phyloP scores from a whole-genome alignment of 2,888 invertebrate genomes.

The Caenorhabditis afra region DNA sequence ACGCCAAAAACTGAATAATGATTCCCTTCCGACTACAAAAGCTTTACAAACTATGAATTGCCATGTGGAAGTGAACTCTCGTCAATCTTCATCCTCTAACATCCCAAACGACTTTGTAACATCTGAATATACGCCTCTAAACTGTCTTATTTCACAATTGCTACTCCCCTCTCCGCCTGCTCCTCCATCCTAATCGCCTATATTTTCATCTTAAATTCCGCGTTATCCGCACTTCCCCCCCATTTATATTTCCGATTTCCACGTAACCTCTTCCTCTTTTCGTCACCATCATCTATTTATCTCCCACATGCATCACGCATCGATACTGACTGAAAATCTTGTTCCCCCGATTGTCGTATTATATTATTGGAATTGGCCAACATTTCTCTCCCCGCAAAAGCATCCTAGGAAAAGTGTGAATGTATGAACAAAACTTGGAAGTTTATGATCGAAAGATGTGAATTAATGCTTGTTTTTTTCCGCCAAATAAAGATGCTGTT shows the following conservation, averaged over 20 bases:
- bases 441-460: slow-evolving; percentile 30
- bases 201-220: neutral
- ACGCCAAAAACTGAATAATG: slow-evolving; percentile 23
- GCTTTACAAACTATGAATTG: slow-evolving; percentile 36
- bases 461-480: slow-evolving; percentile 12
- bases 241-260: neutral
- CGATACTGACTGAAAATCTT: too few species aligned
- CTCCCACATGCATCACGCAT: neutral
- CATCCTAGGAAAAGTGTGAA: slow-evolving; percentile 30
- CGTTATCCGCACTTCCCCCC: neutral
- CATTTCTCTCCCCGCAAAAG: slow-evolving; percentile 14
- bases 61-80: slow-evolving; percentile 30
- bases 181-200: neutral
- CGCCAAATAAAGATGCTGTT: slow-evolving; percentile 23
- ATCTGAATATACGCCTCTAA: neutral
- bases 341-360: neutral
- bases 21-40: slow-evolving; percentile 13
- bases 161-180: neutral
- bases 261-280: too few species aligned
- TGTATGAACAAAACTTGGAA: slow-evolving; percentile 37
- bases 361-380: slow-evolving; percentile 2
- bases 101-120: too few species aligned
- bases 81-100: neutral
- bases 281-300: neutral
- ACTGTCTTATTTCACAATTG: neutral